These are phyloP conservation scores for Hyles euphorbiae DNA, from an alignment of 1,140 invertebrate species.

Conservation along the genomic window DNA sequence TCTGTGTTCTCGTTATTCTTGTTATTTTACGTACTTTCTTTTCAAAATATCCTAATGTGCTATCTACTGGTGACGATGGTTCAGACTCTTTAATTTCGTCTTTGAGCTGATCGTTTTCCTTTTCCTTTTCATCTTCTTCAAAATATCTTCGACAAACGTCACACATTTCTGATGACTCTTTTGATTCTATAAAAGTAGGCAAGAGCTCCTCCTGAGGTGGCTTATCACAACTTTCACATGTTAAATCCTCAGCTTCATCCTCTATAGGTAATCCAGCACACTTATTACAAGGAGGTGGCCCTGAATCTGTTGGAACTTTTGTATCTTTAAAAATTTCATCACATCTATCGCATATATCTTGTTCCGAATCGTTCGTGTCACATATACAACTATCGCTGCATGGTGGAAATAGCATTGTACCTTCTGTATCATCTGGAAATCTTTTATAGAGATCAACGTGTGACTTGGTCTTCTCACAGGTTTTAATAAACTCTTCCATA, in stretches of 20 bases:
- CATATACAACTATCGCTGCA: conserved; percentile 6
- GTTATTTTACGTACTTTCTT: conserved; percentile 32
- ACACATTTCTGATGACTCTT: conserved; percentile 12
- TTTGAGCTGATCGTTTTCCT: conserved; percentile 5
- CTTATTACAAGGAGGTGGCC: neutral
- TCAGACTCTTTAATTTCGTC: neutral
- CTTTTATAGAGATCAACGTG: conserved; percentile 19
- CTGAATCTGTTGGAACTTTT: neutral
- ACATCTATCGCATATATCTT: conserved; percentile 8
- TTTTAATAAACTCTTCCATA: conserved; percentile 17
- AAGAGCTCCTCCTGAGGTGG: conserved; percentile 10
- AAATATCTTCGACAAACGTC: conserved; percentile 9
- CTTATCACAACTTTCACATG: conserved; percentile 17
- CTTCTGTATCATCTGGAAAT: conserved; percentile 8
- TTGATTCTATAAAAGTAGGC: conserved; percentile 1
- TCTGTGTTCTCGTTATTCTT: conserved; percentile 31
- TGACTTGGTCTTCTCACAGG: conserved; percentile 15
- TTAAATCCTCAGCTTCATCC: neutral
- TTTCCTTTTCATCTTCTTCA: conserved; percentile 1
- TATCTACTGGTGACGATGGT: conserved; percentile 10
- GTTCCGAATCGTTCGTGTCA: neutral
- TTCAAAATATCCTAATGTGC: conserved; percentile 30
- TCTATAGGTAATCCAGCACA: neutral
- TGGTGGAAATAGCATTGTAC: neutral
- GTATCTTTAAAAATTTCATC: neutral